These are phyloP conservation scores for Colossoma macropomum DNA, from an alignment of 2,113 vertebrate species.

Conservation along the genomic window DNA sequence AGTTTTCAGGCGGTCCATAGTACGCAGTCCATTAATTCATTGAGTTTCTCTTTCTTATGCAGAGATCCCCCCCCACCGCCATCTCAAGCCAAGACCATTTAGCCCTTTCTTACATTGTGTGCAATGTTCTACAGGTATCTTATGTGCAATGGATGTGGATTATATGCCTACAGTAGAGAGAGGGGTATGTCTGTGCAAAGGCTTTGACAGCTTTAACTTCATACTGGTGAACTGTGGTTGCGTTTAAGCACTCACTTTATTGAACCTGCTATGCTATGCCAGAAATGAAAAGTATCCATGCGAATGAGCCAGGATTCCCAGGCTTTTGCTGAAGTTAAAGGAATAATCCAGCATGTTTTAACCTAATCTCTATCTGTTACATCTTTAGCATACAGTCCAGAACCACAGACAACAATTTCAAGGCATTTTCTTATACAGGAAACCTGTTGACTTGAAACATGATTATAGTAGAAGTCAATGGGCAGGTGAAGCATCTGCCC, in stretches of 20 bases:
- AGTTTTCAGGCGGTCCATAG: conserved; percentile 62
- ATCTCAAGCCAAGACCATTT: conserved; percentile 41
- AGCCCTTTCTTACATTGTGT: conserved; percentile 45
- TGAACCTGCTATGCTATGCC: not conserved
- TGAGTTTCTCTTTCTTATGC: conserved; percentile 18
- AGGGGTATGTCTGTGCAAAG: conserved; percentile 27
- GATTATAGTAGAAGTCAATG: not conserved
- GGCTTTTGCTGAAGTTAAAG: not conserved
- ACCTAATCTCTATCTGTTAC: not conserved
- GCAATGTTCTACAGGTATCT: conserved; percentile 36
- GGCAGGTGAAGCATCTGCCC: too few relatives aligned
- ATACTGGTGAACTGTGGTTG: not conserved
- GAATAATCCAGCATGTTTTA: not conserved
- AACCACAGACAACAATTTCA: not conserved
- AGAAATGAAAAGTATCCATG: not conserved
- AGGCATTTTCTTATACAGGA: not conserved
- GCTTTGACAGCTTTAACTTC: conserved; percentile 28
- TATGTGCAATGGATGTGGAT: conserved; percentile 33
- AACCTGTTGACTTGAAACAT: not conserved
- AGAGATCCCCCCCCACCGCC: not conserved
- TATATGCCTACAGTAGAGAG: conserved; percentile 8
- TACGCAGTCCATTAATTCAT: conserved; percentile 54
- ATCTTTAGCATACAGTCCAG: not conserved
- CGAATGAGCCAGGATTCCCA: not conserved
- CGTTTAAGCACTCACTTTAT: conserved; percentile 12